Evolutionary conservation across 2,888 invertebrate species (phyloP).

Genomic region (Trypoxylon attenuatum): DNA sequence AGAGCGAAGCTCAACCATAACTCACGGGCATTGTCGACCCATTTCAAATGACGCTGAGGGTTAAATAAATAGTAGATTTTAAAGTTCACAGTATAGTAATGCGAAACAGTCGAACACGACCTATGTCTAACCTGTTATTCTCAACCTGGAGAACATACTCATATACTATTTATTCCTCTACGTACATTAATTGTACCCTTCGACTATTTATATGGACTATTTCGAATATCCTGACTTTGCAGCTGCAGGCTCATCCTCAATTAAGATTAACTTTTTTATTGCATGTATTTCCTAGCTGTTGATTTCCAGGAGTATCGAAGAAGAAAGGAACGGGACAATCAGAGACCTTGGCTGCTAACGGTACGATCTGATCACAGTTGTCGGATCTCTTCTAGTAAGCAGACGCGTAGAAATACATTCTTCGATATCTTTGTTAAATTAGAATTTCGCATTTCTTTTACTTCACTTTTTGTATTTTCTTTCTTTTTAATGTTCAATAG

Average conservation of each 20-base stretch:
- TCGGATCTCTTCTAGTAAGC: neutral
- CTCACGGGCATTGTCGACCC: too few species aligned
- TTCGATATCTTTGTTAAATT: too few species aligned
- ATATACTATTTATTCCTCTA: neutral
- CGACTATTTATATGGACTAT: neutral
- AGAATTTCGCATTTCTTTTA: too few species aligned
- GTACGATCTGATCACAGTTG: neutral
- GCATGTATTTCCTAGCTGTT: too few species aligned
- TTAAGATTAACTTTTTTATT: too few species aligned
- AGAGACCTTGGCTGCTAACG: neutral
- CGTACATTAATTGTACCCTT: neutral
- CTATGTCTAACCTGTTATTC: conserved; percentile 62
- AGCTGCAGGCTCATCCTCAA: too few species aligned
- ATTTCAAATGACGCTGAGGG: conserved; percentile 6
- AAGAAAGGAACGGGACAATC: neutral
- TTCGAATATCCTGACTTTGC: too few species aligned
- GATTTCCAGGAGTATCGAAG: conserved; percentile 4
- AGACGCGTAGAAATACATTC: neutral
- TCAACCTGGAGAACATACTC: conserved; percentile 66
- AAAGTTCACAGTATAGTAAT: conserved; percentile 7
- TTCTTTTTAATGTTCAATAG: too few species aligned
- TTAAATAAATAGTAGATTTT: conserved; percentile 15
- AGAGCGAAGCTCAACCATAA: too few species aligned
- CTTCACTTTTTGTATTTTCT: too few species aligned
- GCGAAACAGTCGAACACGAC: neutral